Evolutionary conservation across 2,888 invertebrate genomes (phyloP), one percentile per base, ranked within the genome.

Genomic region (Cactoblastis cactorum): DNA sequence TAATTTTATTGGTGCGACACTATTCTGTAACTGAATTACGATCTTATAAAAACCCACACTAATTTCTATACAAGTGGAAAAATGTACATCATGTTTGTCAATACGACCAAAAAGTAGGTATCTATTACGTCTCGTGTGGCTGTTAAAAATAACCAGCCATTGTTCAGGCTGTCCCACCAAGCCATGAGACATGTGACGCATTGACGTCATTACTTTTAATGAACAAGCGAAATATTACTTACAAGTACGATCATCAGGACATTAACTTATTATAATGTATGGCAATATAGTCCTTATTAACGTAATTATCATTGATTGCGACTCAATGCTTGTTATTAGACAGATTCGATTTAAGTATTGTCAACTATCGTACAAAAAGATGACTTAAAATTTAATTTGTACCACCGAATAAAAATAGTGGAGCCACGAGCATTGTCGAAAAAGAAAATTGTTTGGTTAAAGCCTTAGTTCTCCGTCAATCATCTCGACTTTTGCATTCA

Each of bases 171-270:
- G 43, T 41, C 49, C 47, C 50, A 56, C 55, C 53, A 55, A 58
- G 58, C 55, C 53, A 55, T 58, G 58, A 55, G 58, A 62, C 68
- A 63, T 53, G 62, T 65, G 69, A 64, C 61, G 55, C 49, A 56
- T 53, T 73, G 74, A 77, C 76, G 76, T 77, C 75, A 74, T 53
- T 52, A 49, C 51, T 51, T 56, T 63, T 62, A 63, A 68, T 69
- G 66, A 69, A 32, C 28, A 39, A 49, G 39, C 49, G 18, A 49
- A 39, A 49, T 32, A 28, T 28, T 38, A 32, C 32, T 19, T 37
- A 37, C 37, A 37, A 14, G n/a, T n/a, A 35, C 5, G 2, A 15
- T n/a, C 35, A 35, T 28, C 32, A 9, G 2, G 28, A 17, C 14
- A 15, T 28, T 32, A 4, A 28, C 3, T n/a, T n/a, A n/a, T n/a